phyloP scores from a whole-genome alignment of 1,140 invertebrate genomes.

The Yoshiicerus persimilis region DNA sequence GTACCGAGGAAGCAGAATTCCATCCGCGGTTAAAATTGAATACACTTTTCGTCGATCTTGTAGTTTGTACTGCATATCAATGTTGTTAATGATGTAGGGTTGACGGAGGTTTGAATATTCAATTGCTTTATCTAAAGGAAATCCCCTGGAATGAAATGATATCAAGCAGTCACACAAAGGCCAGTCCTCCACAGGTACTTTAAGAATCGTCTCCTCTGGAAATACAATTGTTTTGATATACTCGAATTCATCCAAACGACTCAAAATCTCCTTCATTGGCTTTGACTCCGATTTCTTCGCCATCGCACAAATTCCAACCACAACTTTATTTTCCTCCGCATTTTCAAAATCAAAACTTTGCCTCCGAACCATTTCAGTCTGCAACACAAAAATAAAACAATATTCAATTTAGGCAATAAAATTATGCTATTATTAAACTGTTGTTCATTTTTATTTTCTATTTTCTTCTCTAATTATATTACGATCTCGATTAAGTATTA shows the following conservation, averaged over 20 bases:
- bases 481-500: no score
- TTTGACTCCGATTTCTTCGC: slow-evolving; percentile 97
- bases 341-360: no score
- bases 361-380: no score
- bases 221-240: slow-evolving; percentile 93
- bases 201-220: slow-evolving; percentile 89
- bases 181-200: slow-evolving; percentile 97
- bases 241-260: slow-evolving; percentile 90
- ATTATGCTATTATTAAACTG: no score
- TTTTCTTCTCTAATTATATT: no score
- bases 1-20: slow-evolving; percentile 96
- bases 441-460: no score
- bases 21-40: slow-evolving; percentile 82
- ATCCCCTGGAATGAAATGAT: slow-evolving; percentile 96
- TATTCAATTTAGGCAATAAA: no score
- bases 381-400: no score
- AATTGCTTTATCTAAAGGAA: slow-evolving; percentile 96
- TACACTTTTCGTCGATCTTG: slow-evolving; percentile 91
- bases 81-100: slow-evolving; percentile 97
- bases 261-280: slow-evolving; percentile 98
- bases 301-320: slow-evolving; percentile 98
- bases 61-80: slow-evolving; percentile 97
- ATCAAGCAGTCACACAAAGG: slow-evolving; percentile 96
- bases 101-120: slow-evolving; percentile 90
- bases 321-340: slow-evolving; percentile 65